A percentile compares a stretch with the other conserved stretches of the same genome.
phyloP scores from a whole-genome alignment of 2,797 vertebrate genomes.

The Sebastes goodei region DNA sequence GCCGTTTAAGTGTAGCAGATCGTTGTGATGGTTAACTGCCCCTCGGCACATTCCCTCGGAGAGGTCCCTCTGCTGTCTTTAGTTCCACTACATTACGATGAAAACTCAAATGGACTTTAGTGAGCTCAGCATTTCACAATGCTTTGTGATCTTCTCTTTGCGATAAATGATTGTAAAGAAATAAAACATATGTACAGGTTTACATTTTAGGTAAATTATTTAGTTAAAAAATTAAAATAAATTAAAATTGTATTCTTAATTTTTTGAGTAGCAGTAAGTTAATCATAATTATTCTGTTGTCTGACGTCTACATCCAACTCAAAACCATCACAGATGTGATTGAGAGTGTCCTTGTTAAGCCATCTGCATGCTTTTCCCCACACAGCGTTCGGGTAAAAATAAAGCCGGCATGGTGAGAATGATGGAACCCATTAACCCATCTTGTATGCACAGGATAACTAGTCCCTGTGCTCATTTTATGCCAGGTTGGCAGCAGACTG shows the following conservation, averaged over 20 bases:
- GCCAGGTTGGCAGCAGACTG: conserved; percentile 84
- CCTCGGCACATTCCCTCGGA: not conserved
- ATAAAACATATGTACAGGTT: too few relatives aligned
- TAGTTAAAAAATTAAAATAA: too few relatives aligned
- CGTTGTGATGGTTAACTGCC: not conserved
- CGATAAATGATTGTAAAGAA: not conserved
- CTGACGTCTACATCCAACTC: not conserved
- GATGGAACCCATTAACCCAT: not conserved
- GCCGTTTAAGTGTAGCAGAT: not conserved
- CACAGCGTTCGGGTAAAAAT: not conserved
- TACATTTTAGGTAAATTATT: too few relatives aligned
- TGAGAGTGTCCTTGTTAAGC: not conserved
- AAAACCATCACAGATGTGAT: not conserved
- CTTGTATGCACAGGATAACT: not conserved
- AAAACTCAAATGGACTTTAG: not conserved
- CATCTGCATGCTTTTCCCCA: not conserved
- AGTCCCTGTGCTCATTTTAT: not conserved
- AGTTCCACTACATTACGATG: not conserved
- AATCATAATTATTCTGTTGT: not conserved
- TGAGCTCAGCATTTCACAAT: not conserved
- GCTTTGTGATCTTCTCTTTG: not conserved
- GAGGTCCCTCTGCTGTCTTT: not conserved
- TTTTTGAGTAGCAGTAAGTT: too few relatives aligned
- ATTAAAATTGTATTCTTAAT: too few relatives aligned
- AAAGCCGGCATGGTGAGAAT: not conserved